Base-by-base conservation (phyloP, 2,888 invertebrate species). In the Parnassius smintheus region DNA sequence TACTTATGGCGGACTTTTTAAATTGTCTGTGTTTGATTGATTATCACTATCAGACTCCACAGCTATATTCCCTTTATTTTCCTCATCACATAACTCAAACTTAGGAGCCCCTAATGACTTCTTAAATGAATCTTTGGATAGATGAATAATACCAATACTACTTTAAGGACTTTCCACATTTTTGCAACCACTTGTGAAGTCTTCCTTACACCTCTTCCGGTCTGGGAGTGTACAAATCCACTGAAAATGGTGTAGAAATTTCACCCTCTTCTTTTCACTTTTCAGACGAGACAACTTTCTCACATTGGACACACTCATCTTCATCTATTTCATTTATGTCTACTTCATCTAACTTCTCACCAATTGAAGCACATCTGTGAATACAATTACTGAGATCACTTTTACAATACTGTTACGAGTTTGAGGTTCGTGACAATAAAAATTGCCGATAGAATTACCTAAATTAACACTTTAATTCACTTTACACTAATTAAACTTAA, bases 11-110 rank as follows among this genome's bases (percentile, higher is more conserved):
- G n/a, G n/a, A n/a, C n/a, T n/a, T n/a, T 82, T 86, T 75, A 86
- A 82, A 56, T 78, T 85, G 9, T 91, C 88, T 0, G 72, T 68
- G 57, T 75, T 88, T 0, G 92, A 91, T 8, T 82, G 85, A 70
- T 89, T 83, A 67, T 89, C 91, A 48, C 82, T 83, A 41, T 89
- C 89, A 0, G 85, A 80, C 4, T 88, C 85, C 3, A 88, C 59
- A 0, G 90, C 88, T 58, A 89, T 77, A 69, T 93, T 93, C 65
- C 93, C 93, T 69, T 93, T 93, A 71, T 93, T 84, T 59, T 92
- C 92, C 56, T 92, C 91, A 35, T 88, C 83, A 60, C 77, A 77
- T 1, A 70, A 58, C 8, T 77, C 73, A 25, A 69, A 57, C 50
- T 71, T 71, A 0, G 73, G 68, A 9, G 70, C 64, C 4, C 73